Conservation (phyloP, 2,888 invertebrate species). For the Trissolcus japonicus region DNA sequence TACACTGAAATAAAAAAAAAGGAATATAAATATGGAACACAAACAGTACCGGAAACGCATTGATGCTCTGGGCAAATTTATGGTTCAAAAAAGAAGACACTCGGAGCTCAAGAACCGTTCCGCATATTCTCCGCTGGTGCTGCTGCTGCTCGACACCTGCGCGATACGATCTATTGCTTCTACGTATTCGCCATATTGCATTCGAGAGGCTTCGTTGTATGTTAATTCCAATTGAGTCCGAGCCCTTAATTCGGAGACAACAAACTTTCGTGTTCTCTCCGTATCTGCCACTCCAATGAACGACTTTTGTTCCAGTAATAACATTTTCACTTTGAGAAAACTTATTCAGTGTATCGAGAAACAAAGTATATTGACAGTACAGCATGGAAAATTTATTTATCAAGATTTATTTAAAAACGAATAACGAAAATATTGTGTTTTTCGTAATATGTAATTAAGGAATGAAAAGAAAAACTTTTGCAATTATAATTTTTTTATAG, state of each 20-base stretch:
- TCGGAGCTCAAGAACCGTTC: conserved; percentile 57
- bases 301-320: conserved; percentile 20
- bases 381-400: no score
- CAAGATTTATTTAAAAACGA: neutral
- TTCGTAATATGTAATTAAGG: neutral
- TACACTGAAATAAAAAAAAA: conserved; percentile 39
- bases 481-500: neutral
- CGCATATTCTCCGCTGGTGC: conserved; percentile 56
- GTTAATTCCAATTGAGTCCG: conserved; percentile 61
- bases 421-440: neutral
- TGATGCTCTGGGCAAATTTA: conserved; percentile 60
- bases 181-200: conserved; percentile 63
- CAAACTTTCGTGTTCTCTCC: conserved; percentile 54
- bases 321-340: conserved; percentile 1
- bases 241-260: conserved; percentile 59
- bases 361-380: no score
- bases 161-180: conserved; percentile 61
- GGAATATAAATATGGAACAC: conserved; percentile 44
- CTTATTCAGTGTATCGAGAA: no score
- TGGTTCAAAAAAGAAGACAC: conserved; percentile 57
- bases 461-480: conserved; percentile 11
- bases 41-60: conserved; percentile 57
- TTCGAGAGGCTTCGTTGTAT: conserved; percentile 60
- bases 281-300: conserved; percentile 20
- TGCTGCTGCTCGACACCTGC: conserved; percentile 61